Base-by-base conservation (phyloP, 2,113 vertebrate genomes). In the Barnardius zonarius region DNA sequence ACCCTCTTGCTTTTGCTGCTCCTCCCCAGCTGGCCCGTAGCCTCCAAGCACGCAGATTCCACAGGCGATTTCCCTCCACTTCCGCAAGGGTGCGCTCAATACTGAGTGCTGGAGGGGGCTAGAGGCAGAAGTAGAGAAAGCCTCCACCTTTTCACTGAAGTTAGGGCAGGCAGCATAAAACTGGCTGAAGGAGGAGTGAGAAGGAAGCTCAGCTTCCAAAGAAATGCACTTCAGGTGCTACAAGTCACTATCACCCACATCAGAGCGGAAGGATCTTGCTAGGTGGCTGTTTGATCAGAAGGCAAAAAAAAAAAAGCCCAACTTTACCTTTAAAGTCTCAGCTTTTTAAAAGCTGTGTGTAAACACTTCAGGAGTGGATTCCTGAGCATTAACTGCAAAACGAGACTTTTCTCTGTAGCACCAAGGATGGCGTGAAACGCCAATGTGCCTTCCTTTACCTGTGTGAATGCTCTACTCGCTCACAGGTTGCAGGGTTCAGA, bases 191-290 rank as follows among this genome's bases (percentile, higher is more conserved):
- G 20, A 51, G 39, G 85, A 84, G 28, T 43, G 4, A 43, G 57
- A 31, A 62, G 9, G 9, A 67, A 46, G 14, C 23, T 68, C 39
- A 92, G 10, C 24, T 64, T 68, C 35, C 15, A 20, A 83, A 64
- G n/a, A 70, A 90, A 57, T 0, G 0, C 17, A 5, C 18, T 67
- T 81, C 59, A 67, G 0, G 16, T 37, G 18, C 22, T 70, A 20
- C 46, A 41, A 57, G 18, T 54, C 9, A 28, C 46, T 44, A 7
- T 48, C 8, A 2, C 16, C 4, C 13, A 18, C 3, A 14, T 10
- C 17, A 67, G 30, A 10, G 13, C 57, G 17, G 37, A 91, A 83
- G 74, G 12, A 31, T 28, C 41, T 49, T 63, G 14, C 5, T 6
- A 90, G 19, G 31, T 63, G 6, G 30, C 46, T 67, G 2, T 66